Evolutionary conservation across 2,113 vertebrate genomes (phyloP).

Genomic region (Platysternon megacephalum): DNA sequence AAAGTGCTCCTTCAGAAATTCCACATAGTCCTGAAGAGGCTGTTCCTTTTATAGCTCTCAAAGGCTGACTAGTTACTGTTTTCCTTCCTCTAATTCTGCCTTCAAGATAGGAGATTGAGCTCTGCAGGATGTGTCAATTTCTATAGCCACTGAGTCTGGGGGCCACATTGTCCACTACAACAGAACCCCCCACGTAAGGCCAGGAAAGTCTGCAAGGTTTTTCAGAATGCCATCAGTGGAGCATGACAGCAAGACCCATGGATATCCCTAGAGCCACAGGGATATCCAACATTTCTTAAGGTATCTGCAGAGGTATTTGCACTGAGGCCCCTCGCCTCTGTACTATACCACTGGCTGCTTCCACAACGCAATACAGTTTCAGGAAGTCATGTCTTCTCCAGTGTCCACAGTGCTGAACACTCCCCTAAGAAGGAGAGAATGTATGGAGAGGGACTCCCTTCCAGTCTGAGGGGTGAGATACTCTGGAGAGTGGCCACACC

Average conservation of each 20-base stretch:
- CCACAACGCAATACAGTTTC: not conserved
- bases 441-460: not conserved
- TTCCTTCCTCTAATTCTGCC: not conserved
- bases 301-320: not conserved
- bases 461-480: not conserved
- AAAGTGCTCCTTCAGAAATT: slow-evolving; percentile 43
- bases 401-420: not conserved
- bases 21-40: slow-evolving; percentile 22
- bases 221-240: not conserved
- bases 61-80: slow-evolving; percentile 38
- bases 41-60: slow-evolving; percentile 17
- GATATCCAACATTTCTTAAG: not conserved
- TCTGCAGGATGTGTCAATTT: not conserved
- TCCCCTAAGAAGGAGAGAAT: not conserved
- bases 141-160: not conserved
- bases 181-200: not conserved
- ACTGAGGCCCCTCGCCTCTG: too few species aligned
- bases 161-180: not conserved
- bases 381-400: not conserved
- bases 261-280: not conserved
- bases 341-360: not conserved
- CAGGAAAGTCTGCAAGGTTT: not conserved
- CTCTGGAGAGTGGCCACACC: not conserved
- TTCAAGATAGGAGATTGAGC: not conserved
- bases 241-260: not conserved